phyloP scores from a whole-genome alignment of 1,140 invertebrate genomes.

The Steinernema khuongi region DNA sequence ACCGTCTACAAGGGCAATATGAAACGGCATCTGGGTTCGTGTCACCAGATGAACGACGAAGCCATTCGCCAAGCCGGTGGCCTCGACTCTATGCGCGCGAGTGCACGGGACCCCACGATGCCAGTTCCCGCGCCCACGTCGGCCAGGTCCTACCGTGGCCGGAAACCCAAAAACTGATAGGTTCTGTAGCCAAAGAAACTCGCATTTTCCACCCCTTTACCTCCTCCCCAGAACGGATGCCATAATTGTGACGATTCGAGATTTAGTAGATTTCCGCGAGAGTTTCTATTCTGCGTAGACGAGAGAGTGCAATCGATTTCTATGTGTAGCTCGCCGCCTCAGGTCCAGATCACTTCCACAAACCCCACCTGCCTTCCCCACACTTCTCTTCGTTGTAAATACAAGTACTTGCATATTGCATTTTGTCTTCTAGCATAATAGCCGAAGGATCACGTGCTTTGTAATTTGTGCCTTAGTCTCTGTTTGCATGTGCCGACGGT shows the following conservation, averaged over 20 bases:
- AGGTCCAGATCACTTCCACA: background rate
- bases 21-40: conserved; percentile 52
- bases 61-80: background rate
- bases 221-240: background rate
- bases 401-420: no score
- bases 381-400: background rate
- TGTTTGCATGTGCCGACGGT: no score
- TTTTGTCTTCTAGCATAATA: no score
- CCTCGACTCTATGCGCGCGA: background rate
- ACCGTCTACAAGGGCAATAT: conserved; percentile 57
- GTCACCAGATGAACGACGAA: conserved; percentile 37
- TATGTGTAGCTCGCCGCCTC: background rate
- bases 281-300: background rate
- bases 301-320: background rate
- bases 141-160: background rate
- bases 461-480: no score
- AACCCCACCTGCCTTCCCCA: background rate
- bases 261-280: background rate
- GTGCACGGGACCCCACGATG: background rate
- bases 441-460: no score
- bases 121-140: background rate
- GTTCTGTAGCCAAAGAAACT: no score
- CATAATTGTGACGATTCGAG: background rate
- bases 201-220: background rate
- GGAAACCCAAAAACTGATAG: background rate